phyloP scores from a whole-genome alignment of 1,140 invertebrate species.

The Bombus consobrinus region DNA sequence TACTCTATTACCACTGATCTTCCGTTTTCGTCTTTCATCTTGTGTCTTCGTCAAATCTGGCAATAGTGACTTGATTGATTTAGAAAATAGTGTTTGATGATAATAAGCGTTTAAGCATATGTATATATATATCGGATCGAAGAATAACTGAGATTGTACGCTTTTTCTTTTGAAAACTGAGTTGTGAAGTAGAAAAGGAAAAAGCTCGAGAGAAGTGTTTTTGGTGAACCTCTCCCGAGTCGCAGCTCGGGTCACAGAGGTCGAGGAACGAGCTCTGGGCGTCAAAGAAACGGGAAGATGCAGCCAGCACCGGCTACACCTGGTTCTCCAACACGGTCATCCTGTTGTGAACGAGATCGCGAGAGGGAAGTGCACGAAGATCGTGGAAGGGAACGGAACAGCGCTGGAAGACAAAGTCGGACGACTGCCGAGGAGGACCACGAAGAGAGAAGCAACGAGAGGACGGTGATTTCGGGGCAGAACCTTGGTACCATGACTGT shows the following conservation, averaged over 20 bases:
- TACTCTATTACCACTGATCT: too few relatives aligned
- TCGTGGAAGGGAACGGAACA: conserved; percentile 42
- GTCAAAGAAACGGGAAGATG: conserved; percentile 53
- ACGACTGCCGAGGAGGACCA: conserved; percentile 63
- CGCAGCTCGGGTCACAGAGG: neutral
- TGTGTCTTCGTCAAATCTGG: too few relatives aligned
- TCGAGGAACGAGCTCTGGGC: neutral
- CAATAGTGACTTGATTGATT: too few relatives aligned
- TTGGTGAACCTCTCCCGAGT: neutral
- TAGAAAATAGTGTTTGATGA: too few relatives aligned
- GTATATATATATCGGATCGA: neutral
- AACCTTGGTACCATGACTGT: conserved; percentile 53
- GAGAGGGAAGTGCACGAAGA: conserved; percentile 60
- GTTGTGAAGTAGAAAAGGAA: neutral
- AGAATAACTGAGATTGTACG: neutral
- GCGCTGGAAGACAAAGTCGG: conserved; percentile 61
- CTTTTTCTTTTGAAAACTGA: neutral
- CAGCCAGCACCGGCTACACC: conserved; percentile 54
- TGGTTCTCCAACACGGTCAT: conserved; percentile 53
- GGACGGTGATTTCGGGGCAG: conserved; percentile 56
- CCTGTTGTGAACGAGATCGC: conserved; percentile 64
- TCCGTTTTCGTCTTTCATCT: neutral
- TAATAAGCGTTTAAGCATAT: too few relatives aligned
- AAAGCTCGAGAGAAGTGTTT: neutral
- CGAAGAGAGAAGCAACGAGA: conserved; percentile 64